phyloP scores from a whole-genome alignment of 2,888 invertebrate genomes.

The Pollenia labialis region DNA sequence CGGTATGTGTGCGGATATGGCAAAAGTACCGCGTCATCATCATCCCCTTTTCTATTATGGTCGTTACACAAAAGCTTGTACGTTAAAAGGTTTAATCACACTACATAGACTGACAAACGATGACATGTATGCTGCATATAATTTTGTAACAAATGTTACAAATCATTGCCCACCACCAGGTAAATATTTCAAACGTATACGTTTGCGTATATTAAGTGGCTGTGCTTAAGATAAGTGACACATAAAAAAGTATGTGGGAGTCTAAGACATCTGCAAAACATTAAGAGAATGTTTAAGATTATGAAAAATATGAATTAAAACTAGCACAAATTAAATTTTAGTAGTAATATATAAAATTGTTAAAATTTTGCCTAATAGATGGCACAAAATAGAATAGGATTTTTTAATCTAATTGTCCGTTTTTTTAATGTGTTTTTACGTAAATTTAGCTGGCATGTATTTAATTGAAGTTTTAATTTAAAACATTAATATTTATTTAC shows the following conservation, averaged over 20 bases:
- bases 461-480: too few relatives aligned
- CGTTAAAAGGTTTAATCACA: conserved; percentile 85
- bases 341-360: too few relatives aligned
- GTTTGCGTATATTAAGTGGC: conserved; percentile 75
- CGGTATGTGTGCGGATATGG: conserved; percentile 88
- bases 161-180: conserved; percentile 81
- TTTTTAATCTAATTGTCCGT: too few relatives aligned
- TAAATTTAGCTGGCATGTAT: too few relatives aligned
- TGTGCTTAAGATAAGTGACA: conserved; percentile 48
- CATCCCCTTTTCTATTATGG: conserved; percentile 87
- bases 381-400: too few relatives aligned
- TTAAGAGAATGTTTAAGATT: conserved; percentile 27
- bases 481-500: too few relatives aligned
- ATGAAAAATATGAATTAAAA: background rate
- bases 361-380: too few relatives aligned
- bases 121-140: conserved; percentile 84
- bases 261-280: background rate
- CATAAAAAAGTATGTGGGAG: background rate
- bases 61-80: conserved; percentile 84
- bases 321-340: background rate
- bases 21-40: conserved; percentile 86
- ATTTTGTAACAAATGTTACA: conserved; percentile 81
- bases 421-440: too few relatives aligned
- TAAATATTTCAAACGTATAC: conserved; percentile 80
- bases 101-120: conserved; percentile 86